These are phyloP conservation scores for Echinometra lucunter DNA, from an alignment of 53 echinoderm and acorn worm genomes.

Conservation along the genomic window DNA sequence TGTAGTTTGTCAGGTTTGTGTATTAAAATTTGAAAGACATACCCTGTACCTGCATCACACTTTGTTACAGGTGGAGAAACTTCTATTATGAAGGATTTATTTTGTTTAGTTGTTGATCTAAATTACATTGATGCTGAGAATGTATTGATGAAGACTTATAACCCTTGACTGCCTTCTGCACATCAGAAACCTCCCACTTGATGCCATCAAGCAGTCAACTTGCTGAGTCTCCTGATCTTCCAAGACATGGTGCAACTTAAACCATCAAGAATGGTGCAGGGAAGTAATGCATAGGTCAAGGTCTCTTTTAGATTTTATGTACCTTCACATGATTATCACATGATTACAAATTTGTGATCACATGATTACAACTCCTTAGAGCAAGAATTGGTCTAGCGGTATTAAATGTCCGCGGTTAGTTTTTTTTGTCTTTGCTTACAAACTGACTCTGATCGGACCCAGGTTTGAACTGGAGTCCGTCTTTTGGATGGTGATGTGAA, in stretches of 20 bases:
- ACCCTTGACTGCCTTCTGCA: background rate
- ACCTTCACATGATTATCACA: background rate
- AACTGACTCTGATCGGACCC: too few relatives aligned
- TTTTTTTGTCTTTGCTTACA: too few relatives aligned
- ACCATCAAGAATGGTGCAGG: background rate
- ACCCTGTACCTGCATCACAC: background rate
- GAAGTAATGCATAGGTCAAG: background rate
- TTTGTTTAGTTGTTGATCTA: background rate
- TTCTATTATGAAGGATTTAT: too few relatives aligned
- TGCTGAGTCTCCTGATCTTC: background rate
- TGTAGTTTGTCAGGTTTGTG: background rate
- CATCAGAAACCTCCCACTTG: conserved; percentile 6
- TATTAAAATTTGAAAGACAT: background rate
- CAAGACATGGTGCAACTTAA: background rate
- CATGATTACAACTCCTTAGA: too few relatives aligned
- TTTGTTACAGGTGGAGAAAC: background rate
- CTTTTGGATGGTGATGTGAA: too few relatives aligned
- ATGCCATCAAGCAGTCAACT: background rate
- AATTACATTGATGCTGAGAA: too few relatives aligned
- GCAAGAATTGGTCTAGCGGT: too few relatives aligned
- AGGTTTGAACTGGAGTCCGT: too few relatives aligned
- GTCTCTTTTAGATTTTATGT: background rate
- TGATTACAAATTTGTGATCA: too few relatives aligned
- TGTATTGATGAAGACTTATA: background rate
- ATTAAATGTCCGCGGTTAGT: too few relatives aligned